phyloP scores from a whole-genome alignment of 2,113 vertebrate species.

The Poeciliopsis turrubarensis region DNA sequence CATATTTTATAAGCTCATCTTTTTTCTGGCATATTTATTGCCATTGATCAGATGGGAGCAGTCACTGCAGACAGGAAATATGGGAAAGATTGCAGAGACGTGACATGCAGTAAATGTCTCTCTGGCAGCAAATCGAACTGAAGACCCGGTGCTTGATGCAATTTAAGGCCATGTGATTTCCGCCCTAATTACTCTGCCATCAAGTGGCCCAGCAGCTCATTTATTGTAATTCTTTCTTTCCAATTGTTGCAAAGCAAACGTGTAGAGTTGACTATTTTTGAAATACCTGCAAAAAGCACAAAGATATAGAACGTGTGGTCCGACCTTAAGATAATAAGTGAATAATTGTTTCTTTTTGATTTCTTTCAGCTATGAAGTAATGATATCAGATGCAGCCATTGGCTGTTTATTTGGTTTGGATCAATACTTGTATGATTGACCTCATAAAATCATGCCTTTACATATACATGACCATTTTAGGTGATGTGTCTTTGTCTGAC shows the following conservation, averaged over 20 bases:
- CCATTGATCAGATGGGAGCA: constrained; percentile 4
- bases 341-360: background rate
- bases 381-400: no score
- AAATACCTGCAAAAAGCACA: background rate
- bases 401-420: no score
- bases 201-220: background rate
- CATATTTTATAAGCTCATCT: constrained; percentile 5
- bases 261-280: background rate
- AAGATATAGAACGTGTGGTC: background rate
- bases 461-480: background rate
- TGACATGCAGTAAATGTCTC: constrained; percentile 2
- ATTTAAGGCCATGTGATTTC: constrained; percentile 1
- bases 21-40: constrained; percentile 14
- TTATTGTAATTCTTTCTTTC: background rate
- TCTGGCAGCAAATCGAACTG: constrained; percentile 2
- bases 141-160: constrained; percentile 1
- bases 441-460: no score
- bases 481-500: background rate
- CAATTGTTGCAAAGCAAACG: background rate
- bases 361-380: background rate
- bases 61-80: constrained; percentile 1
- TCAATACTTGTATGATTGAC: no score
- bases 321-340: background rate
- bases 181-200: constrained; percentile 1
- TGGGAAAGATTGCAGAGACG: background rate